Evolutionary conservation across 2,113 vertebrate genomes (phyloP).

Genomic region (Bufo bufo): DNA sequence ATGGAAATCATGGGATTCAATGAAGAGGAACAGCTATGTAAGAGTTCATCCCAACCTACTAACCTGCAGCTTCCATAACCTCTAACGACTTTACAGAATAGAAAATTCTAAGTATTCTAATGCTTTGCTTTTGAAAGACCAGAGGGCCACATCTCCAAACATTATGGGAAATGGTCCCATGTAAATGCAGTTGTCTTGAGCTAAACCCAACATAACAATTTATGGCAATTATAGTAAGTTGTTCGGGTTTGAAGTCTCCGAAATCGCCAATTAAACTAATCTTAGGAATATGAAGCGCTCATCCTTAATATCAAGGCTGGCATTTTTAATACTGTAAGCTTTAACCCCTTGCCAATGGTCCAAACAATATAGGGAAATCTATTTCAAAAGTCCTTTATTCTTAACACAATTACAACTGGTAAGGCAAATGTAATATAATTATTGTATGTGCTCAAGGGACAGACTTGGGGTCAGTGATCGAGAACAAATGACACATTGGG

Average conservation of each 20-base stretch:
- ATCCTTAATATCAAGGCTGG: constrained; percentile 33
- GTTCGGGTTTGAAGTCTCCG: constrained; percentile 48
- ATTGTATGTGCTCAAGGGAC: no score
- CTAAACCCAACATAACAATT: constrained; percentile 26
- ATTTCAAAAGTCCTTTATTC: no score
- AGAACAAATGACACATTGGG: no score
- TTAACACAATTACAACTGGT: no score
- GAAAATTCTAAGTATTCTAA: background rate
- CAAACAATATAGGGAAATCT: no score
- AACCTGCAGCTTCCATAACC: no score
- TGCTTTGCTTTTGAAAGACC: background rate
- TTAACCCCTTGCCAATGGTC: background rate
- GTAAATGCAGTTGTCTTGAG: background rate
- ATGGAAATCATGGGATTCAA: constrained; percentile 95
- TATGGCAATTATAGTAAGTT: constrained; percentile 10
- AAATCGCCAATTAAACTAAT: constrained; percentile 49
- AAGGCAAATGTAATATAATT: background rate
- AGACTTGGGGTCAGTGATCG: no score
- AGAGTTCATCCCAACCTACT: constrained; percentile 29
- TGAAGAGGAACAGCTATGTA: constrained; percentile 86
- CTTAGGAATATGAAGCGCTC: constrained; percentile 12
- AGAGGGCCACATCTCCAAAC: background rate
- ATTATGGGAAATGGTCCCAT: background rate
- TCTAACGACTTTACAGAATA: background rate
- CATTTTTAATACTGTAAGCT: constrained; percentile 22